Percentiles rank a stretch among this genome's conserved stretches.
These are phyloP conservation scores for Dolomedes plantarius DNA, from an alignment of 2,888 invertebrate species.

Conservation along the genomic window DNA sequence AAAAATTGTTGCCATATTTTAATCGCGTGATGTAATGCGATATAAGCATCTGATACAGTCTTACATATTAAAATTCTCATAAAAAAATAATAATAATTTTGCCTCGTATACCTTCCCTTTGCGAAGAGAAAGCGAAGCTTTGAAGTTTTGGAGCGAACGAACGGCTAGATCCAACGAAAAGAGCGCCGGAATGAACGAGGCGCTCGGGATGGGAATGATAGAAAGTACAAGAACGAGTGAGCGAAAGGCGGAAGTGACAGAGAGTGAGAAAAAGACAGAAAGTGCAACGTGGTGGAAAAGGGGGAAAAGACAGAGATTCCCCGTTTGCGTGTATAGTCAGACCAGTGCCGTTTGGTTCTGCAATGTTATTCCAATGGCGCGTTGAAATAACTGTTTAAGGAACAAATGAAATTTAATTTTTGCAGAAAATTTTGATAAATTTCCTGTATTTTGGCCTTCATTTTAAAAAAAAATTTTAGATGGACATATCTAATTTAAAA, in stretches of 20 bases:
- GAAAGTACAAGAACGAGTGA: constrained; percentile 1
- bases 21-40: background rate
- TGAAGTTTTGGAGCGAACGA: constrained; percentile 59
- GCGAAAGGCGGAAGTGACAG: constrained; percentile 35
- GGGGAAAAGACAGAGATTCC: constrained; percentile 59
- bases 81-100: constrained; percentile 1
- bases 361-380: constrained; percentile 3
- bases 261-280: constrained; percentile 70
- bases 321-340: constrained; percentile 50
- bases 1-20: no score
- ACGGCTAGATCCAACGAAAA: background rate
- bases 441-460: no score
- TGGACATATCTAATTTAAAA: no score
- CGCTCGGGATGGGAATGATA: constrained; percentile 30
- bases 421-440: background rate
- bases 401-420: background rate
- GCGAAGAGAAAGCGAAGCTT: constrained; percentile 45
- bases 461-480: no score
- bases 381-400: background rate
- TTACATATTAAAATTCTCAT: background rate
- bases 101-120: constrained; percentile 23
- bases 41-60: background rate
- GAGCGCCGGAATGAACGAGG: constrained; percentile 20
- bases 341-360: constrained; percentile 41
- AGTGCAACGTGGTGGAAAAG: constrained; percentile 50